Percentiles rank a stretch among this genome's conserved stretches.
Conservation (phyloP, 2,888 invertebrate species). For the Acrobasis repandana region DNA sequence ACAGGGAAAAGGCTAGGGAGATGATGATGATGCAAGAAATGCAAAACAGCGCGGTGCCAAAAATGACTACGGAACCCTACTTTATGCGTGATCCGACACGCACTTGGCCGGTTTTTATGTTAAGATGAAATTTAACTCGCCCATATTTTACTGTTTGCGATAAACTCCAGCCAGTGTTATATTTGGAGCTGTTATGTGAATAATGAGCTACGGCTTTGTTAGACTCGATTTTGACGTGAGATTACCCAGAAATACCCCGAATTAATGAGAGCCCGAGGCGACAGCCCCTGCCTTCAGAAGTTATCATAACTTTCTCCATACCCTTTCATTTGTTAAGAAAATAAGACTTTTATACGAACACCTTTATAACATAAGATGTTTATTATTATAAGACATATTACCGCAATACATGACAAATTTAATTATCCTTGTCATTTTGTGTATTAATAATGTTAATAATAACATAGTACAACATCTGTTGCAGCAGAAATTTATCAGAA, state of each 20-base stretch:
- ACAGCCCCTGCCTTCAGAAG: slow-evolving; percentile 13
- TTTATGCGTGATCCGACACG: too few relatives aligned
- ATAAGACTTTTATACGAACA: background rate
- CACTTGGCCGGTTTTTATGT: too few relatives aligned
- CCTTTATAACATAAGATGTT: background rate
- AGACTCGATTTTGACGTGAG: slow-evolving; percentile 39
- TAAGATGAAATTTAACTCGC: slow-evolving; percentile 29
- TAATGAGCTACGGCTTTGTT: slow-evolving; percentile 39
- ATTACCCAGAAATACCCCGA: slow-evolving; percentile 35
- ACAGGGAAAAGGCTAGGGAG: too few relatives aligned
- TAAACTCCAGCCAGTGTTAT: slow-evolving; percentile 28
- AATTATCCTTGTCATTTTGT: too few relatives aligned
- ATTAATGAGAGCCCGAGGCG: slow-evolving; percentile 35
- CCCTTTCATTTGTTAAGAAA: slow-evolving; percentile 13
- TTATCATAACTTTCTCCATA: slow-evolving; percentile 21
- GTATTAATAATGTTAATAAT: too few relatives aligned
- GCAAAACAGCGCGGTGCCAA: too few relatives aligned
- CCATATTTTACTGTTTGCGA: slow-evolving; percentile 29
- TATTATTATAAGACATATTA: background rate
- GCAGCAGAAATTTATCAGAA: background rate
- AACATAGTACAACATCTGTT: background rate
- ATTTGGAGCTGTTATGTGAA: slow-evolving; percentile 34
- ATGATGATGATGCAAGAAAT: too few relatives aligned
- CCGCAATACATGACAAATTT: too few relatives aligned
- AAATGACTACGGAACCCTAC: too few relatives aligned